Conservation (phyloP, 1,140 invertebrate genomes). For the Olivierus martensii region DNA sequence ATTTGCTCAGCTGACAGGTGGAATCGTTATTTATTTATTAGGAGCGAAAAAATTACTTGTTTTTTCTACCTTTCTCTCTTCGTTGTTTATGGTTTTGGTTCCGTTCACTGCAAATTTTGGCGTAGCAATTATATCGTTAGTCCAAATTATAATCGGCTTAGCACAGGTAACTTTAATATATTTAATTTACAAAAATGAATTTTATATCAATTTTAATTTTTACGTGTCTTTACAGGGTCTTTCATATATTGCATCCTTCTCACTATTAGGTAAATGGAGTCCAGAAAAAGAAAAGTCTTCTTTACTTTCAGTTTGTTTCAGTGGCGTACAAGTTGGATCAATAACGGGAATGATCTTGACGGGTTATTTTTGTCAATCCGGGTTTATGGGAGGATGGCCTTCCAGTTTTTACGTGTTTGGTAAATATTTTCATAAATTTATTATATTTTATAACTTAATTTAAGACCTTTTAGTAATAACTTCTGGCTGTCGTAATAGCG, state of each 20-base stretch:
- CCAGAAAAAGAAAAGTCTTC: not conserved
- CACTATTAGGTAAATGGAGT: not conserved
- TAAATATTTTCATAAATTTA: not conserved
- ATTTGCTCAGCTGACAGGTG: slow-evolving; percentile 63
- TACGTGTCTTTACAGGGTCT: not conserved
- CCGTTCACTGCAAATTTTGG: slow-evolving; percentile 42
- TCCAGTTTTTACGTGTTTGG: slow-evolving; percentile 17
- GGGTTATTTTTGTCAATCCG: slow-evolving; percentile 7
- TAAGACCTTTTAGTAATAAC: too few species aligned
- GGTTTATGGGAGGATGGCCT: slow-evolving; percentile 19
- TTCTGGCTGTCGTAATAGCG: too few species aligned
- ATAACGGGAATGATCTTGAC: slow-evolving; percentile 8
- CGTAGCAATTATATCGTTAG: slow-evolving; percentile 27
- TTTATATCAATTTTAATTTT: too few species aligned
- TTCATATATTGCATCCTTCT: not conserved
- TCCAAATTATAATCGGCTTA: slow-evolving; percentile 28
- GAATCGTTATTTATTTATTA: slow-evolving; percentile 53
- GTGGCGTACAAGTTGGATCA: slow-evolving; percentile 1
- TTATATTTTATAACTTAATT: too few species aligned
- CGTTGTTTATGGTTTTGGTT: slow-evolving; percentile 62
- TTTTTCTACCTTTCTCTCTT: slow-evolving; percentile 61
- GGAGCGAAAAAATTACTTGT: slow-evolving; percentile 75
- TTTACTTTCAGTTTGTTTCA: not conserved
- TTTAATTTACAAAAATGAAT: too few species aligned
- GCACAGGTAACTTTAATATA: slow-evolving; percentile 25